phyloP scores from a whole-genome alignment of 2,113 vertebrate genomes.

The Candoia aspera region DNA sequence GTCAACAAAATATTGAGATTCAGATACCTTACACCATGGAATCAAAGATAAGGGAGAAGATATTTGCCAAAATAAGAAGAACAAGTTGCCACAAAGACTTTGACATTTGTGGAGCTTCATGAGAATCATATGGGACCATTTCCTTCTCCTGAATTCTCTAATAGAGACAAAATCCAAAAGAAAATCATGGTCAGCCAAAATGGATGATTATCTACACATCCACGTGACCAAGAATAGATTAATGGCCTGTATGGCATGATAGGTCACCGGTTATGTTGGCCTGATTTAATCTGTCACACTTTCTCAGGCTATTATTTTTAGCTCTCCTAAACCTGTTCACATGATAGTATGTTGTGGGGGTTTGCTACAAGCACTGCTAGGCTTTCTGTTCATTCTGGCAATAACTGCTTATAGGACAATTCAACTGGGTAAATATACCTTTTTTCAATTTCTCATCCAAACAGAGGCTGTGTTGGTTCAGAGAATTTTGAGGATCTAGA shows the following conservation, averaged over 20 bases:
- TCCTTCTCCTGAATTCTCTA: neutral
- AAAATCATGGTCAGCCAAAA: neutral
- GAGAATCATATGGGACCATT: neutral
- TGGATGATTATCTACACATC: neutral
- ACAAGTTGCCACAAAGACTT: neutral
- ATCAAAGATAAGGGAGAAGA: neutral
- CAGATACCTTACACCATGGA: neutral
- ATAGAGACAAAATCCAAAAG: neutral
- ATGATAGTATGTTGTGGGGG: conserved; percentile 7
- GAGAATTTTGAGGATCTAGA: conserved; percentile 72
- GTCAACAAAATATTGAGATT: neutral
- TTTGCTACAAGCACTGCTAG: conserved; percentile 32
- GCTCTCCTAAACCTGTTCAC: conserved; percentile 21
- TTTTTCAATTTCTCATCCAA: conserved; percentile 35
- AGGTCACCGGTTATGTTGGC: too few species aligned
- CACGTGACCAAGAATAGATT: neutral
- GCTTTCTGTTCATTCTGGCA: conserved; percentile 42
- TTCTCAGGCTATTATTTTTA: conserved; percentile 5
- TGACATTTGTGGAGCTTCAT: neutral
- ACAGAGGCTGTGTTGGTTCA: conserved; percentile 73
- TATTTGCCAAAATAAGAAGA: neutral
- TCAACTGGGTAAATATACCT: conserved; percentile 3
- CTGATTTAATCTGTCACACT: neutral
- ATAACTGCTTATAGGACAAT: neutral
- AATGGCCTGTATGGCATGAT: neutral